Conservation (phyloP, 2,797 vertebrate species). For the Galaxias olidus region DNA sequence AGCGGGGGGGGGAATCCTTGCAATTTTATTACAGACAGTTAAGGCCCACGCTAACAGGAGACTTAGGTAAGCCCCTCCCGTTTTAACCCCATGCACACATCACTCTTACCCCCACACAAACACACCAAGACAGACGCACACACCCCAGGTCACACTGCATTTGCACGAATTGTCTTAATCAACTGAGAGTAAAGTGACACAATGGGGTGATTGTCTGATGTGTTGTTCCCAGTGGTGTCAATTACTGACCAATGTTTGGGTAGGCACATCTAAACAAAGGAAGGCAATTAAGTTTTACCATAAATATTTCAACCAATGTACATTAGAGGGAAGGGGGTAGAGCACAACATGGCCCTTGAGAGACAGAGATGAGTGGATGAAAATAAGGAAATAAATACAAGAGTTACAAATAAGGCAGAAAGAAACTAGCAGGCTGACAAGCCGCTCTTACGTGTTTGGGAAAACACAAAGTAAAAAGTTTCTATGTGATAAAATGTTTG, state of each 20-base stretch:
- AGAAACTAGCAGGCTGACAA: too few species aligned
- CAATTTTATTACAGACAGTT: too few species aligned
- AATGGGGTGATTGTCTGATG: slow-evolving; percentile 43
- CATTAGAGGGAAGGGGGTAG: slow-evolving; percentile 30
- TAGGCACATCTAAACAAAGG: slow-evolving; percentile 54
- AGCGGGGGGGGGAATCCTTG: too few species aligned
- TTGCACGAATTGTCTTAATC: slow-evolving; percentile 31
- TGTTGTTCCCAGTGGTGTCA: slow-evolving; percentile 57
- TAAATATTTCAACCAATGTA: slow-evolving; percentile 50
- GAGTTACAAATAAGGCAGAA: too few species aligned
- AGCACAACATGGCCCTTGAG: slow-evolving; percentile 30
- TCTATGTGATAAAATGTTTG: too few species aligned
- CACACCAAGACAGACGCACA: slow-evolving; percentile 15
- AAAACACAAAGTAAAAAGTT: too few species aligned
- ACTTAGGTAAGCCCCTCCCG: too few species aligned
- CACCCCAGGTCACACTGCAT: background rate
- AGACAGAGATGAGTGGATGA: background rate
- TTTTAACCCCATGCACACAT: background rate
- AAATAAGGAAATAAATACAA: slow-evolving; percentile 20
- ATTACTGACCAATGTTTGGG: slow-evolving; percentile 44
- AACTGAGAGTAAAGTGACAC: slow-evolving; percentile 44
- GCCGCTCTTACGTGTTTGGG: too few species aligned
- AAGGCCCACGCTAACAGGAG: too few species aligned
- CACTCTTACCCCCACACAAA: slow-evolving; percentile 10
- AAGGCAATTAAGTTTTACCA: slow-evolving; percentile 49